Percentiles rank a stretch among this genome's conserved stretches.
These are phyloP conservation scores for Cygnus buccinator DNA, from an alignment of 2,113 vertebrate genomes.

Conservation along the genomic window DNA sequence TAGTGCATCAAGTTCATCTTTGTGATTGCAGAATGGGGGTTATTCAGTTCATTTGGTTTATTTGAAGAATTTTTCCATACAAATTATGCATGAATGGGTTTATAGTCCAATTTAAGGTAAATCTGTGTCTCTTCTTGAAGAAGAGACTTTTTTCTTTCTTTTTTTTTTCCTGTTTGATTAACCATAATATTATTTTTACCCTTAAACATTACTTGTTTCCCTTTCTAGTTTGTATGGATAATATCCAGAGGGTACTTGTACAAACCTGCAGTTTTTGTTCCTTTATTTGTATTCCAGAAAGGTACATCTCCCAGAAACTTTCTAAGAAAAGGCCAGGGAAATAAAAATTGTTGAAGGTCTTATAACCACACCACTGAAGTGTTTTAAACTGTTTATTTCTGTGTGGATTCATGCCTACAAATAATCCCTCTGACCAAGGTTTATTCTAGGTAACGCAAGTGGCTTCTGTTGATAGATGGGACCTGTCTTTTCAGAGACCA, in stretches of 20 bases:
- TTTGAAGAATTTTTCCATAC: background rate
- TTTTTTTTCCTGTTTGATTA: constrained; percentile 38
- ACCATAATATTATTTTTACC: background rate
- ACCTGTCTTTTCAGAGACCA: background rate
- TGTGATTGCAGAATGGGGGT: background rate
- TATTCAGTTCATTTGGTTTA: background rate
- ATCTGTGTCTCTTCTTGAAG: constrained; percentile 1
- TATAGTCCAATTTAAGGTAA: background rate
- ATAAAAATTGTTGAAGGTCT: background rate
- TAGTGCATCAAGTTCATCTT: background rate
- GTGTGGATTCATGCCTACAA: background rate
- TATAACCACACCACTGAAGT: background rate
- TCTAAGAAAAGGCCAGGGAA: background rate
- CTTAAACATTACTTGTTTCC: background rate
- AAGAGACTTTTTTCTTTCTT: background rate
- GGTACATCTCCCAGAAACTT: background rate
- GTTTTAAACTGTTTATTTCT: constrained; percentile 3
- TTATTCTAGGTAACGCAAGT: background rate
- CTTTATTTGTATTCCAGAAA: background rate
- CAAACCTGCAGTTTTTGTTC: background rate
- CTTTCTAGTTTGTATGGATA: background rate
- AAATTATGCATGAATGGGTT: background rate
- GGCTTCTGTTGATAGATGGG: constrained; percentile 9
- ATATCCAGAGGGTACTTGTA: background rate
- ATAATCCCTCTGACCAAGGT: background rate